phyloP scores from a whole-genome alignment of 2,888 invertebrate species.

The Asteroscopus sphinx region DNA sequence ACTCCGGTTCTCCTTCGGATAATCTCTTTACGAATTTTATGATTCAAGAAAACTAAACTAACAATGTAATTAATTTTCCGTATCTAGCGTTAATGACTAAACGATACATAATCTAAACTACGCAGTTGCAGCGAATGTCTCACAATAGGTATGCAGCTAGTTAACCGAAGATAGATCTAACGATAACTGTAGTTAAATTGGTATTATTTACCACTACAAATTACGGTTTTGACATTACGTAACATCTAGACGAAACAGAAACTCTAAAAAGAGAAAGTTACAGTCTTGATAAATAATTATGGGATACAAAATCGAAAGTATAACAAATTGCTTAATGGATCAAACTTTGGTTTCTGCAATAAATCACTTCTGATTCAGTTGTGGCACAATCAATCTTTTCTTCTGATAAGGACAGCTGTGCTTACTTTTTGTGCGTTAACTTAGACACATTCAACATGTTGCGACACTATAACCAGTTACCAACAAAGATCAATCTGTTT shows the following conservation, averaged over 20 bases:
- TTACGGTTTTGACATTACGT: constrained; percentile 60
- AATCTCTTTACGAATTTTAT: too few relatives aligned
- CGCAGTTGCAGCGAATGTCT: constrained; percentile 52
- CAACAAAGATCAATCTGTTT: constrained; percentile 42
- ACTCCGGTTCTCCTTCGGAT: too few relatives aligned
- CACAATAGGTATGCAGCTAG: constrained; percentile 43
- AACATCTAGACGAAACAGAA: constrained; percentile 62
- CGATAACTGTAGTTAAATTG: constrained; percentile 54
- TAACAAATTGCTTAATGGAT: constrained; percentile 75
- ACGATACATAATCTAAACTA: constrained; percentile 45
- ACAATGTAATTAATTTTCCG: constrained; percentile 33
- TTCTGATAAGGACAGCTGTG: constrained; percentile 31
- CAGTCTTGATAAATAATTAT: constrained; percentile 73
- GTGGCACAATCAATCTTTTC: constrained; percentile 42
- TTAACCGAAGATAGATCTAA: constrained; percentile 53
- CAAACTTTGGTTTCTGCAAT: constrained; percentile 66
- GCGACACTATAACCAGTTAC: constrained; percentile 37
- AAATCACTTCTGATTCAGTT: constrained; percentile 70
- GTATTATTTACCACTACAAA: constrained; percentile 49
- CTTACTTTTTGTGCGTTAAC: constrained; percentile 36
- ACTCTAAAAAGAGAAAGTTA: constrained; percentile 78
- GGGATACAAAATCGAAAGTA: constrained; percentile 78
- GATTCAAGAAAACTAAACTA: too few relatives aligned
- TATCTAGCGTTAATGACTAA: constrained; percentile 43
- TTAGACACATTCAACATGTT: constrained; percentile 46